phyloP scores from a whole-genome alignment of 2,888 invertebrate species.

The Lochmaea capreae region DNA sequence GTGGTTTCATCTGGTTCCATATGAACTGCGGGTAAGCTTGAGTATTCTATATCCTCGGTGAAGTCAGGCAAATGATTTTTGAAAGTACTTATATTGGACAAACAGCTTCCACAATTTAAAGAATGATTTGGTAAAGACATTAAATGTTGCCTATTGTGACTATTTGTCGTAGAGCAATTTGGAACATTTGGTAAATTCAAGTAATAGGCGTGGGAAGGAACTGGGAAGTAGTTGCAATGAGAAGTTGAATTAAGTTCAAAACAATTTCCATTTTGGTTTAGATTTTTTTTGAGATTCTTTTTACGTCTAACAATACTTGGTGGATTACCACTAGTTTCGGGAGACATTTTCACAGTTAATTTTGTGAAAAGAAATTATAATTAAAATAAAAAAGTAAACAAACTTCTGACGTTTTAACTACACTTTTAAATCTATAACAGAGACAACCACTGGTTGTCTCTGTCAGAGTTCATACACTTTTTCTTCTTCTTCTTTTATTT shows the following conservation, averaged over 20 bases:
- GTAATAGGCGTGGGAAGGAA: conserved; percentile 50
- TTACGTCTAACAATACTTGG: conserved; percentile 63
- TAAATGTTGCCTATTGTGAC: conserved; percentile 69
- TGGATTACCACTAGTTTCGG: conserved; percentile 62
- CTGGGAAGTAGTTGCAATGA: conserved; percentile 56
- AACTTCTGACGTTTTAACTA: not conserved
- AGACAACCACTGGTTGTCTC: too few species aligned
- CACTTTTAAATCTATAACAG: too few species aligned
- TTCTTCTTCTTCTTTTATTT: not conserved
- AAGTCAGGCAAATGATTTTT: conserved; percentile 42
- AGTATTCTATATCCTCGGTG: conserved; percentile 64
- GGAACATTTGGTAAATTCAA: conserved; percentile 54
- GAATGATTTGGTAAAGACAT: conserved; percentile 75
- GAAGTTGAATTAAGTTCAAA: conserved; percentile 55
- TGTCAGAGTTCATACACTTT: too few species aligned
- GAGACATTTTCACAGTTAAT: conserved; percentile 53
- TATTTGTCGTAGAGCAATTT: conserved; percentile 58
- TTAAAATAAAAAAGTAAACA: conserved; percentile 9
- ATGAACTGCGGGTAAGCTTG: conserved; percentile 80
- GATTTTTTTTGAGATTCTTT: conserved; percentile 60
- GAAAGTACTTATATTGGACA: conserved; percentile 50
- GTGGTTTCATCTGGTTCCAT: conserved; percentile 68
- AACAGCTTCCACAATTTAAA: conserved; percentile 65
- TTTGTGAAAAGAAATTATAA: not conserved
- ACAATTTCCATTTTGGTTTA: conserved; percentile 41